Percentiles rank a stretch among this genome's conserved stretches.
Conservation (phyloP, 2,888 invertebrate genomes). For the Lottia scabra region DNA sequence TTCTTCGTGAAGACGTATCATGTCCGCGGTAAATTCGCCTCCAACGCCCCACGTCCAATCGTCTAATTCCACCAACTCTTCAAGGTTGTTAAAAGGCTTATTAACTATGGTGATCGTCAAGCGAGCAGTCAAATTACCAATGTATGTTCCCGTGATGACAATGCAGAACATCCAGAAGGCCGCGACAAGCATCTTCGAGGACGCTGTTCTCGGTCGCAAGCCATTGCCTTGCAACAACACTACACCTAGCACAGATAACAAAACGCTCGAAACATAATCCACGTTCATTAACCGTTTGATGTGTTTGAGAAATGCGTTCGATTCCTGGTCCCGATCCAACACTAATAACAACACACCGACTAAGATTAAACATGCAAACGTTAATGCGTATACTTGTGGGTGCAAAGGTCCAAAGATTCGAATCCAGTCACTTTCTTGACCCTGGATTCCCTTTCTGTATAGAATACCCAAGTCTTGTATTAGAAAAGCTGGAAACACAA, state of each 20-base stretch:
- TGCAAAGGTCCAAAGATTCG: background rate
- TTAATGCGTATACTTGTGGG: background rate
- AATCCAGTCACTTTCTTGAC: background rate
- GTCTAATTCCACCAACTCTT: background rate
- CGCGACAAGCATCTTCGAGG: background rate
- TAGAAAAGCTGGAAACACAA: background rate
- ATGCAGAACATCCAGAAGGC: background rate
- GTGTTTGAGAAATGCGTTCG: background rate
- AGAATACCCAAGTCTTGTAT: background rate
- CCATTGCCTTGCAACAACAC: background rate
- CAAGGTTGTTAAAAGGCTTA: background rate
- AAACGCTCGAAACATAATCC: background rate
- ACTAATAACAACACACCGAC: background rate
- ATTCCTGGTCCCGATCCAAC: background rate
- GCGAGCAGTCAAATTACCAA: background rate
- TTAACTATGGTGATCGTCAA: background rate
- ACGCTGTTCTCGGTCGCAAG: background rate
- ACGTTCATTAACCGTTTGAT: background rate
- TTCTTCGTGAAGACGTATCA: background rate
- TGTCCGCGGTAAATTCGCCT: background rate
- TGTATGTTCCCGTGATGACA: background rate
- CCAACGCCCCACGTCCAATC: background rate
- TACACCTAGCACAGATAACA: background rate
- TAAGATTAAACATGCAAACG: background rate
- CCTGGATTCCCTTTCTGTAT: background rate